Base-by-base conservation (phyloP, 1,140 invertebrate species). In the Aleiodes sp. region DNA sequence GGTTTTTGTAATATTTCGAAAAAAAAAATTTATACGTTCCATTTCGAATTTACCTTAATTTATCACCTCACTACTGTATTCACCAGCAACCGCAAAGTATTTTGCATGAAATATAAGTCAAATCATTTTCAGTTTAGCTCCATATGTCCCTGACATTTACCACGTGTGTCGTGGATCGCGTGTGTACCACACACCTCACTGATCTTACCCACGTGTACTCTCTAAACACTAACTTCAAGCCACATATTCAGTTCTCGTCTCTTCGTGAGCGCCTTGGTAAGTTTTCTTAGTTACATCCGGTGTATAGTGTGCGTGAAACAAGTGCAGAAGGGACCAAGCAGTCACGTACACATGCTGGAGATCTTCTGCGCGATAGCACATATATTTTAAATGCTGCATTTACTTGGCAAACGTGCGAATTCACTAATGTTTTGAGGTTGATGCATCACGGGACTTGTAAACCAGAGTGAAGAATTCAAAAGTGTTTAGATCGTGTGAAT, bases 381-480 rank as follows among this genome's bases (percentile, higher is more conserved):
- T 46, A 46, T 46, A 46, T 46, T 46, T 46, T 46, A 46, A 46
- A 10, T 46, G 41, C 8, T 46, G 41, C 41, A 46, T 46, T 46
- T 46, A 46, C 41, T 19, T 9, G 41, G 41, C 41, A 19, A 19
- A 46, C 16, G 41, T 46, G 41, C 9, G 41, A 46, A 46, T 1
- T 9, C 16, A 46, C 41, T 46, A 19, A 19, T 19, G 41, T 46
- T 19, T 14, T 19, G 16, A 46, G 41, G 14, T 4, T 46, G 2
- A 46, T 46, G 41, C 16, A 46, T 46, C 41, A 7, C 10, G 16
- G 2, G 1, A 52, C 9, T 6, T 21, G 46, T 52, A 7, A 16
- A 52, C 8, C 21, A n/a, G n/a, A n/a, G n/a, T n/a, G n/a, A n/a
- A n/a, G n/a, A n/a, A n/a, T n/a, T n/a, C n/a, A n/a, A n/a, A n/a